phyloP scores from a whole-genome alignment of 2,797 vertebrate species.

The Hipposideros larvatus region DNA sequence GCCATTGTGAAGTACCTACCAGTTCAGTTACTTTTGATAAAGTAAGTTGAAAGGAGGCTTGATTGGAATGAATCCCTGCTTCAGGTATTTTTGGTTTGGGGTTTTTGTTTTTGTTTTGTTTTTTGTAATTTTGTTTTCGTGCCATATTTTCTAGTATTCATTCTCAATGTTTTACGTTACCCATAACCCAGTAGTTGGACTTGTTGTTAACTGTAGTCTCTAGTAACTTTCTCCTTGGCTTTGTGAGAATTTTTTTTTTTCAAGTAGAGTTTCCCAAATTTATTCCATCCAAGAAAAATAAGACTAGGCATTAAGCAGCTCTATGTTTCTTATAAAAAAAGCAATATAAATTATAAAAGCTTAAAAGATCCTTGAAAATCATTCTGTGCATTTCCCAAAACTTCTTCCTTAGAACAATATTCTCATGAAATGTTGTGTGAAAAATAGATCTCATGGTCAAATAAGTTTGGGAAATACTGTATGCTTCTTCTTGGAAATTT shows the following conservation, averaged over 20 bases:
- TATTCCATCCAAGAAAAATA: slow-evolving; percentile 62
- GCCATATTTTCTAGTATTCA: slow-evolving; percentile 11
- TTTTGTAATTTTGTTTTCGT: slow-evolving; percentile 34
- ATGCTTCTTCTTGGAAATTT: slow-evolving; percentile 14
- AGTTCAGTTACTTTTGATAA: slow-evolving; percentile 29
- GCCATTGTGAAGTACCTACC: background rate
- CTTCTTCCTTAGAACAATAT: slow-evolving; percentile 25
- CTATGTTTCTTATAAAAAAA: slow-evolving; percentile 42
- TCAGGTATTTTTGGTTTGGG: background rate
- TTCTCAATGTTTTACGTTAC: slow-evolving; percentile 39
- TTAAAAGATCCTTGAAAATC: slow-evolving; percentile 37
- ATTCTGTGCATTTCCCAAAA: slow-evolving; percentile 58
- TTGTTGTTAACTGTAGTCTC: slow-evolving; percentile 1
- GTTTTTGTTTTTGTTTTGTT: background rate
- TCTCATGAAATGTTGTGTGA: background rate
- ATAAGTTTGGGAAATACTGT: slow-evolving; percentile 9
- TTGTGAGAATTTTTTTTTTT: slow-evolving; percentile 31
- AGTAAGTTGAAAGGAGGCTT: background rate
- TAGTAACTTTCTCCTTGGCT: slow-evolving; percentile 51
- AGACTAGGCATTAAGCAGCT: slow-evolving; percentile 29
- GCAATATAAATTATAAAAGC: slow-evolving; percentile 30
- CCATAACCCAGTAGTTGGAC: slow-evolving; percentile 23
- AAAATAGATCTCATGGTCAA: slow-evolving; percentile 14
- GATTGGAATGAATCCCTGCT: slow-evolving; percentile 7
- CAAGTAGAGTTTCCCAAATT: slow-evolving; percentile 48